A percentile compares a stretch with the other conserved stretches of the same genome.
phyloP scores from a whole-genome alignment of 30 jellyfish, hydroid and myxozoan genomes.

The Aurelia sp. region DNA sequence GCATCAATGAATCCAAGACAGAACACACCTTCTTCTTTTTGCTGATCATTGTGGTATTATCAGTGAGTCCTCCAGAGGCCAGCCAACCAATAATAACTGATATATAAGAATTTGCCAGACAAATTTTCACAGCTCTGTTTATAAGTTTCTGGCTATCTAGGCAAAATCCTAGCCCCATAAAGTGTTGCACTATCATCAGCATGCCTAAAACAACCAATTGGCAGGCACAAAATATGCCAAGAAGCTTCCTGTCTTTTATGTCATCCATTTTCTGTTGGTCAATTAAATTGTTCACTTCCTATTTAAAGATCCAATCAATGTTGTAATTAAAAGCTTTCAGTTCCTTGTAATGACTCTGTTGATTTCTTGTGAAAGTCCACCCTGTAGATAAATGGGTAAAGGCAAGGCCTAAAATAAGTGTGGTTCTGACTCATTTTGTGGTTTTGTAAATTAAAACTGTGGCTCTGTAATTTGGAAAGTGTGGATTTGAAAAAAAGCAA shows the following conservation, averaged over 20 bases:
- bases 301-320: no score
- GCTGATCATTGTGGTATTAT: background rate
- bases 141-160: constrained; percentile 9
- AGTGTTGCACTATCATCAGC: background rate
- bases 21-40: constrained; percentile 14
- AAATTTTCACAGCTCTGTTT: constrained; percentile 10
- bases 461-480: no score
- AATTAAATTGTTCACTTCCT: no score
- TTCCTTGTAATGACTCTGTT: no score
- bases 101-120: constrained; percentile 1
- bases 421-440: no score
- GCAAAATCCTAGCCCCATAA: constrained; percentile 25
- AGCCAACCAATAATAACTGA: constrained; percentile 40
- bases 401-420: no score
- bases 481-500: no score
- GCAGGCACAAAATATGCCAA: constrained; percentile 17
- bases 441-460: no score
- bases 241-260: constrained; percentile 2
- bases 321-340: no score
- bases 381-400: no score
- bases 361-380: no score
- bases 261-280: background rate
- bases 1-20: background rate
- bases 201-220: background rate
- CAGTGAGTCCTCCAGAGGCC: constrained; percentile 17